These are phyloP conservation scores for Potorous gilbertii DNA, from an alignment of 2,797 vertebrate genomes.

Conservation along the genomic window DNA sequence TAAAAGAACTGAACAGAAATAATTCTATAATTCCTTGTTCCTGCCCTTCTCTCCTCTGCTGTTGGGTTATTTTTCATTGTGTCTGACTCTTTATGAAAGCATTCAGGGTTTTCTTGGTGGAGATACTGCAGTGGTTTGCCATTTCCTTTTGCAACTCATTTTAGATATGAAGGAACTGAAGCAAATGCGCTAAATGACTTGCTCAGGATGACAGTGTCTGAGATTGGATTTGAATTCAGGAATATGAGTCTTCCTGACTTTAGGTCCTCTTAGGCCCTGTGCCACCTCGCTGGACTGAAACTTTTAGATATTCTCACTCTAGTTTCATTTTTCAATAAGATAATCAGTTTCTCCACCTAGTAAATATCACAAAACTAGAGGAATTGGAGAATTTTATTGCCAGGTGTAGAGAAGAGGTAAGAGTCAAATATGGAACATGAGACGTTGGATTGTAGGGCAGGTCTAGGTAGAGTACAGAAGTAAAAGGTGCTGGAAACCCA, in stretches of 20 bases:
- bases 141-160: neutral
- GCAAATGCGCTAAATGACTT: neutral
- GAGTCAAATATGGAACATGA: neutral
- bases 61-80: neutral
- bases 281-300: neutral
- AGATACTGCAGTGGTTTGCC: neutral
- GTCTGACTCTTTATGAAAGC: neutral
- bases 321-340: neutral
- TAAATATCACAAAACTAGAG: neutral
- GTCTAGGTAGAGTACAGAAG: neutral
- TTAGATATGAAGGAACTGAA: neutral
- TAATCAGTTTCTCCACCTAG: neutral
- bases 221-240: neutral
- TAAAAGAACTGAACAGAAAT: neutral
- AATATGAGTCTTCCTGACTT: neutral
- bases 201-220: neutral
- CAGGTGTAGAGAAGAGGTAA: neutral
- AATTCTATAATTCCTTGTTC: neutral
- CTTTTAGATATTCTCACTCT: neutral
- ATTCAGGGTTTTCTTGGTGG: neutral
- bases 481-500: neutral
- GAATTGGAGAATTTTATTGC: neutral
- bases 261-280: neutral
- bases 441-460: neutral
- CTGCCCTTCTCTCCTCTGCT: neutral